These are phyloP conservation scores for Eupristina koningsbergeri DNA, from an alignment of 1,140 invertebrate species.

Conservation along the genomic window DNA sequence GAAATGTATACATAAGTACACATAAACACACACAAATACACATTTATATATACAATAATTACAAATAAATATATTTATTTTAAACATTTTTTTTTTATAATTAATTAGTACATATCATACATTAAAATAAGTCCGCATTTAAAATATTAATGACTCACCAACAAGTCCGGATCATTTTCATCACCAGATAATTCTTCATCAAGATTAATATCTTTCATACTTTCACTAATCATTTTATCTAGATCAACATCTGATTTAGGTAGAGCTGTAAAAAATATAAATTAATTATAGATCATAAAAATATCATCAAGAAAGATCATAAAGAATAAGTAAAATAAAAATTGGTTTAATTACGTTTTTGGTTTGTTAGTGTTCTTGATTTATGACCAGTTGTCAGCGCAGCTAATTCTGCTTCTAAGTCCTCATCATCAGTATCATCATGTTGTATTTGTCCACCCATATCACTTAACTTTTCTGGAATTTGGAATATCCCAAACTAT, in stretches of 20 bases:
- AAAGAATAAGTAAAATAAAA: background rate
- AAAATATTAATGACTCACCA: slow-evolving; percentile 69
- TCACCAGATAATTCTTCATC: slow-evolving; percentile 83
- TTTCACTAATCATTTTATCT: slow-evolving; percentile 83
- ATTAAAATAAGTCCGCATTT: too few species aligned
- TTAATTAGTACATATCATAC: too few species aligned
- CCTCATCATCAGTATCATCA: slow-evolving; percentile 81
- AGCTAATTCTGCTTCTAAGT: slow-evolving; percentile 89
- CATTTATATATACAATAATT: too few species aligned
- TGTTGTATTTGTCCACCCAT: slow-evolving; percentile 71
- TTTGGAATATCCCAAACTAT: slow-evolving; percentile 84
- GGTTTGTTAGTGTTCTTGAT: slow-evolving; percentile 66
- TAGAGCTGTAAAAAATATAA: slow-evolving; percentile 51
- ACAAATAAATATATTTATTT: too few species aligned
- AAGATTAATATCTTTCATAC: slow-evolving; percentile 81
- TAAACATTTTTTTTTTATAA: too few species aligned
- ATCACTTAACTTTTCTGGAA: slow-evolving; percentile 78
- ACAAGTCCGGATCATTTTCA: slow-evolving; percentile 84
- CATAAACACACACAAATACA: too few species aligned
- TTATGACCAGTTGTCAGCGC: slow-evolving; percentile 79
- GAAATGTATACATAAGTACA: too few species aligned
- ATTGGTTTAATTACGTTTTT: slow-evolving; percentile 26
- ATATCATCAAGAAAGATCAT: background rate
- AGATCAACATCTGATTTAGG: slow-evolving; percentile 71
- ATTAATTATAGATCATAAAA: slow-evolving; percentile 24